Evolutionary conservation across 2,797 vertebrate genomes (phyloP), one percentile per base, ranked within the genome.

Genomic region (Phoebastria nigripes): DNA sequence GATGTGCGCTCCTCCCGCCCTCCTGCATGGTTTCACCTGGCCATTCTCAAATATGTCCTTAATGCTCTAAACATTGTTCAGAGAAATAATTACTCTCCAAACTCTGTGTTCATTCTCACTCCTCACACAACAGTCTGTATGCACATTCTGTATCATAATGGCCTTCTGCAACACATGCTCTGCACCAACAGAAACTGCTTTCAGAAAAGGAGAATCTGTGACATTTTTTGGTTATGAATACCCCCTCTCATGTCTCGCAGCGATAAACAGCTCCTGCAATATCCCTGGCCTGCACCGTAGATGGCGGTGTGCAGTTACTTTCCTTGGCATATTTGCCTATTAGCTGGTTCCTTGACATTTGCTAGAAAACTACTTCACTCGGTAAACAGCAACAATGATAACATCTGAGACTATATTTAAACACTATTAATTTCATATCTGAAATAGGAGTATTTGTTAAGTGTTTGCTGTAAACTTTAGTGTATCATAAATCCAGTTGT

Each of bases 281-380:
- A 67, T 1, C 56, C 63, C n/a, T 0, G 4, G 76, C 58, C 24
- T 58, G 61, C 90, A 83, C 97, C 49, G 18, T 54, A 95, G 96
- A 83, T 91, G 97, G 96, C 87, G 8, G 65, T 84, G 84, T 83
- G 54, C 84, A 37, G 78, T 87, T 56, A 81, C 58, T 85, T 96
- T 97, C 65, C 58, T 35, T 31, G 65, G 28, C 11, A 3, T 67
- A 21, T 58, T 80, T 87, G 55, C 28, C 8, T 10, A 25, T 41
- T 49, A 41, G 35, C 35, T 20, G 22, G 5, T 62, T 62, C 70
- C 73, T 62, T 71, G 44, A 91, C 67, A 42, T 88, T 92, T 69
- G 66, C 76, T 77, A 69, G 70, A 71, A 91, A 80, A 95, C n/a
- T 78, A 72, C 88, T 95, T 91, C 69, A 10, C 66, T 84, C 70